Percentiles rank a stretch among this genome's conserved stretches.
Conservation (phyloP, 2,888 invertebrate species). For the Yponomeuta malinellus region DNA sequence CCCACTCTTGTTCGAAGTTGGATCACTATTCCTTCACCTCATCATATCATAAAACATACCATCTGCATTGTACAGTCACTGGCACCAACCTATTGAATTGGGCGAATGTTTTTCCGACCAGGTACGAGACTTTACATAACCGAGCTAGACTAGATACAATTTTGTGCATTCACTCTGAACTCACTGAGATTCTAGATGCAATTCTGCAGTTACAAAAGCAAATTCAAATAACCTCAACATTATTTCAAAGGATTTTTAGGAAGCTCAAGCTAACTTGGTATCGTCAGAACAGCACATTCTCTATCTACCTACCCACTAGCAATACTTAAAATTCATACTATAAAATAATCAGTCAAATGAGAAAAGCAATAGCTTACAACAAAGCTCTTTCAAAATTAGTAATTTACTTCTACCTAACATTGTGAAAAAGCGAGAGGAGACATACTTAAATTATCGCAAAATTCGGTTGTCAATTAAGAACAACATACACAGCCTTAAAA, state of each 20-base stretch:
- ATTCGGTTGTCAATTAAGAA: neutral
- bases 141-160: conserved; percentile 13
- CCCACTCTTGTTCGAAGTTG: conserved; percentile 44
- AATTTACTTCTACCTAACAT: too few relatives aligned
- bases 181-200: conserved; percentile 1
- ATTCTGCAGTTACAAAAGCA: too few relatives aligned
- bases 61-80: neutral
- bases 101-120: conserved; percentile 13
- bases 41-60: neutral
- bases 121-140: neutral
- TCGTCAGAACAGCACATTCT: too few relatives aligned
- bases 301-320: neutral
- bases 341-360: conserved; percentile 6
- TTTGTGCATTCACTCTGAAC: neutral
- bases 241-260: too few relatives aligned
- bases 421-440: neutral
- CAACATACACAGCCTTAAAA: neutral
- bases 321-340: neutral
- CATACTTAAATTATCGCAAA: neutral
- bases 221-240: too few relatives aligned
- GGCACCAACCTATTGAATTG: neutral
- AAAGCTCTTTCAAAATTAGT: neutral
- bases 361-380: neutral
- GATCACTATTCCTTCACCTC: conserved; percentile 29
- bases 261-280: too few relatives aligned